Evolutionary conservation across 2,888 invertebrate genomes (phyloP), one percentile per base, ranked within the genome.

Genomic region (Danaus chrysippus): DNA sequence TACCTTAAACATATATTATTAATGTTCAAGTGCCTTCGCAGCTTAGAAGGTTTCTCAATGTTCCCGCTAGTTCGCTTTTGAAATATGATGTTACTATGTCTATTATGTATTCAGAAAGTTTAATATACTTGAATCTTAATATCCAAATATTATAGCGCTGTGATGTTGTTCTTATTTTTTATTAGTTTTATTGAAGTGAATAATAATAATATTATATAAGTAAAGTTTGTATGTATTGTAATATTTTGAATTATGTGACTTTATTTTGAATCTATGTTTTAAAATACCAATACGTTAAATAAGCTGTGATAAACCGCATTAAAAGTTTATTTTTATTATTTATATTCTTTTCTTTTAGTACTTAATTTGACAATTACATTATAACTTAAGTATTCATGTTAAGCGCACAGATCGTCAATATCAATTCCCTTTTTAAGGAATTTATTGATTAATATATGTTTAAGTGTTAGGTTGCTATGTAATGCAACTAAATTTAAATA

Each of bases 1-100:
- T 92, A 43, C 84, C 88, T 44, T 87, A 83, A 34, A 82, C 15
- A n/a, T 44, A 43, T 12, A 54, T 53, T 56, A 34, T 41, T 52
- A 9, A 44, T 58, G 46, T 42, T 61, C 53, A 56, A 54, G 66
- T 70, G 67, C 67, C 65, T 68, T 70, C 64, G 63, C 62, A 58
- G 65, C 64, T 68, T 62, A 66, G 57, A 63, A 59, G 53, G 62
- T 64, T 56, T 60, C 42, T 62, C 52, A 60, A 56, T 58, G 54
- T 58, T 41, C 11, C n/a, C 43, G 62, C 60, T 66, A 66, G 61
- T 56, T 61, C 42, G 60, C 60, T 66, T 63, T 59, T 58, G 17
- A 43, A 44, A 34, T 54, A 17, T n/a, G 43, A 43, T 12, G 15
- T 56, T 11, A 57, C n/a, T 53, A 49, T 49, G 49, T 49, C 15